Evolutionary conservation across 2,797 vertebrate genomes (phyloP), one percentile per base, ranked within the genome.

Genomic region (Poecilia picta): DNA sequence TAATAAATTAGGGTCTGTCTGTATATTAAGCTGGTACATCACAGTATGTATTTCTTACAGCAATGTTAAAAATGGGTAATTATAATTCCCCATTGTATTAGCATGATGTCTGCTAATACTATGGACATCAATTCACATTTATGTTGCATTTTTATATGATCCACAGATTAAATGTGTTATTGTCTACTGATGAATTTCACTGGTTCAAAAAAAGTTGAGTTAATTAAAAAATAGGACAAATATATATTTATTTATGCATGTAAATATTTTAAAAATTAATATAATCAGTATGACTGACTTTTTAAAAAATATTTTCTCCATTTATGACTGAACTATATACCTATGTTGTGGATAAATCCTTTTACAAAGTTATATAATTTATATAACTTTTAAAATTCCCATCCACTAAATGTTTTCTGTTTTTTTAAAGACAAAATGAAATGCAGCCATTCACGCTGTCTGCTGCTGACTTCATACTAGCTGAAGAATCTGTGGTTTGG

Each of bases 331-430:
- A 12, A 39, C 8, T 41, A 39, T 36, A 18, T 18, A 0, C 1
- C 36, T 28, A 39, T 41, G 18, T n/a, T 70, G 1, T 25, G 20
- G 12, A 28, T n/a, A 72, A 49, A 72, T 36, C 13, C 2, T 53
- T 36, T 73, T 1, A 25, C 72, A 25, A 25, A 28, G 55, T 36
- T n/a, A 3, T 8, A 28, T n/a, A 39, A 8, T 74, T 74, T 25
- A 31, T 49, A n/a, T n/a, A n/a, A n/a, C n/a, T 80, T 74, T 46
- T 79, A 49, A 66, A 73, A n/a, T 73, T 45, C 36, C 75, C 5
- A 55, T 83, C 79, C 75, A 91, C 72, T 76, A 84, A 85, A 86
- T 74, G 75, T 47, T 64, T 23, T 79, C 71, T 81, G 12, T 75
- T 45, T 59, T 81, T 75, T 39, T 43, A 78, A 72, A 80, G 73